phyloP scores from a whole-genome alignment of 2,113 vertebrate species.

The Sialia sialis region DNA sequence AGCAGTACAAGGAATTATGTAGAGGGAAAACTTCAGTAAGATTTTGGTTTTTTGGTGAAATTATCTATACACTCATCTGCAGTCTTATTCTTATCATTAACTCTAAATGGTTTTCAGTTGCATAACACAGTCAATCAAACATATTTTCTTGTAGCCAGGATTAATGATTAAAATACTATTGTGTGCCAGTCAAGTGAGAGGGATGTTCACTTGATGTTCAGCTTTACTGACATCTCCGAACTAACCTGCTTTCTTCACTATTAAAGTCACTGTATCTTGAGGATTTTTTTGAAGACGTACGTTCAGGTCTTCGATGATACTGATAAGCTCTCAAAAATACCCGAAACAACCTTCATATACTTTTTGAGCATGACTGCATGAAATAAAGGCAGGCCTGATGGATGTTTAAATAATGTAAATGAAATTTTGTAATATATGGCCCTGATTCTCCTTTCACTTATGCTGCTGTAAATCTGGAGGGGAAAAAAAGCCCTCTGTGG shows the following conservation, averaged over 20 bases:
- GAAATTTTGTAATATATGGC: constrained; percentile 3
- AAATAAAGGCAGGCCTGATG: constrained; percentile 37
- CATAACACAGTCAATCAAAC: neutral
- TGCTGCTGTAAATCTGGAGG: neutral
- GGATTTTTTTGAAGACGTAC: neutral
- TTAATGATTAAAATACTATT: neutral
- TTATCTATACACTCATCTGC: neutral
- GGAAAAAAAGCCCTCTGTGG: neutral
- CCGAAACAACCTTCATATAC: neutral
- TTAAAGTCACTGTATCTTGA: neutral
- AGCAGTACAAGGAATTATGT: neutral
- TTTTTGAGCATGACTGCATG: neutral
- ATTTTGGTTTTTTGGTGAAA: neutral
- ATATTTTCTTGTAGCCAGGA: neutral
- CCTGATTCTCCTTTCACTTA: constrained; percentile 22
- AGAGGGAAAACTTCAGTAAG: neutral
- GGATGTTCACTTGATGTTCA: neutral
- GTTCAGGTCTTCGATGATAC: neutral
- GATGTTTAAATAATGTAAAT: constrained; percentile 39
- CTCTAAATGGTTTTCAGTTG: neutral
- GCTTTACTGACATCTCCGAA: neutral
- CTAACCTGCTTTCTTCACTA: neutral
- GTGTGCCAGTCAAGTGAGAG: neutral
- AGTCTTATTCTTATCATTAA: neutral
- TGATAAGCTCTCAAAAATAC: neutral